phyloP scores from a whole-genome alignment of 2,888 invertebrate species.

The Eurois occulta region DNA sequence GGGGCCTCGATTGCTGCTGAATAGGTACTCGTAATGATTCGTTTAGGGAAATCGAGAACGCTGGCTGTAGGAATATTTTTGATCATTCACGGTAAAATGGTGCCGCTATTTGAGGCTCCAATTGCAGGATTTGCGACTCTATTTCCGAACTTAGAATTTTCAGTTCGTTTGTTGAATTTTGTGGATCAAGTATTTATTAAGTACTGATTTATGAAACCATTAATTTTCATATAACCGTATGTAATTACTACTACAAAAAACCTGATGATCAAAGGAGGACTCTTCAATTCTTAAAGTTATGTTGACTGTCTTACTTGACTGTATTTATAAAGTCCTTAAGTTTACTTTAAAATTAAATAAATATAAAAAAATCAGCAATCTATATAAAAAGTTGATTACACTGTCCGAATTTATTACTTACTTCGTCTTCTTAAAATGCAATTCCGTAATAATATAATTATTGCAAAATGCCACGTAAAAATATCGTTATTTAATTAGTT shows the following conservation, averaged over 20 bases:
- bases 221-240: too few relatives aligned
- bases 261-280: not conserved
- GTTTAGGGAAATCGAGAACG: constrained; percentile 64
- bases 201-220: too few relatives aligned
- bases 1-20: constrained; percentile 73
- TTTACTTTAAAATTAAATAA: not conserved
- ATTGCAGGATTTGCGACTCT: constrained; percentile 17
- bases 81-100: constrained; percentile 41
- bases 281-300: not conserved
- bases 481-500: constrained; percentile 60
- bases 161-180: not conserved
- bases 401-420: constrained; percentile 14
- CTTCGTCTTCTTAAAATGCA: too few relatives aligned
- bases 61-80: constrained; percentile 49
- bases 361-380: not conserved
- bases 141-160: constrained; percentile 8
- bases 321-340: too few relatives aligned
- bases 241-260: too few relatives aligned
- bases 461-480: constrained; percentile 35
- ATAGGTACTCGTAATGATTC: constrained; percentile 73
- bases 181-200: accelerated
- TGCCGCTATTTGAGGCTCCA: constrained; percentile 14
- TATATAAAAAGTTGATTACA: constrained; percentile 12
- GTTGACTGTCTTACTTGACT: too few relatives aligned
- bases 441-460: constrained; percentile 40